These are phyloP conservation scores for Prochilodus magdalenae DNA, from an alignment of 2,113 vertebrate species.

Conservation along the genomic window DNA sequence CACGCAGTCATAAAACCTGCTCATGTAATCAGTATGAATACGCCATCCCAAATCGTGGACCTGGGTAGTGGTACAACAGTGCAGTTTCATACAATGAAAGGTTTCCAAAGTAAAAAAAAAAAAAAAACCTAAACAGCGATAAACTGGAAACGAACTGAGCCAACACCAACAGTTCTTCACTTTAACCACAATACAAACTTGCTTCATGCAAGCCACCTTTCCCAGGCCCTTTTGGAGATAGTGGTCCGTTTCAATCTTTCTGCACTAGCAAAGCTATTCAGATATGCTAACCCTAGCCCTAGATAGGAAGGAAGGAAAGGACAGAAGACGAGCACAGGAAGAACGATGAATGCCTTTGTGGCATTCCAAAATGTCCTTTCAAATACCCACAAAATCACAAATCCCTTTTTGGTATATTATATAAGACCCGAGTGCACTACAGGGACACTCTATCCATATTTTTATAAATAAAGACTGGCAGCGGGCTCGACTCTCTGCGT, in stretches of 20 bases:
- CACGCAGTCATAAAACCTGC: background rate
- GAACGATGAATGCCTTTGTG: conserved; percentile 4
- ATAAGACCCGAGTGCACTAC: background rate
- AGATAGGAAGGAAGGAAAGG: conserved; percentile 40
- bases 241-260: background rate
- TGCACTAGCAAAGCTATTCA: background rate
- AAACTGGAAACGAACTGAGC: background rate
- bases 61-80: background rate
- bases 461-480: conserved; percentile 2
- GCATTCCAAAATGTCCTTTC: background rate
- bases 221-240: conserved; percentile 21
- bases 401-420: background rate
- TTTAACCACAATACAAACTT: background rate
- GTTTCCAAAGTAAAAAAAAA: background rate
- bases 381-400: background rate
- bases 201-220: conserved; percentile 1
- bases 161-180: background rate
- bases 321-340: conserved; percentile 6
- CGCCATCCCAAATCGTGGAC: background rate
- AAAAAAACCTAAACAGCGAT: background rate
- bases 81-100: background rate
- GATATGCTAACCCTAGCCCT: conserved; percentile 1
- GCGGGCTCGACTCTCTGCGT: background rate
- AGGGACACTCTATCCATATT: background rate
- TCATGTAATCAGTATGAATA: background rate